Percentiles rank a stretch among this genome's conserved stretches.
These are phyloP conservation scores for Pandion haliaetus DNA, from an alignment of 2,113 vertebrate genomes.

Conservation along the genomic window DNA sequence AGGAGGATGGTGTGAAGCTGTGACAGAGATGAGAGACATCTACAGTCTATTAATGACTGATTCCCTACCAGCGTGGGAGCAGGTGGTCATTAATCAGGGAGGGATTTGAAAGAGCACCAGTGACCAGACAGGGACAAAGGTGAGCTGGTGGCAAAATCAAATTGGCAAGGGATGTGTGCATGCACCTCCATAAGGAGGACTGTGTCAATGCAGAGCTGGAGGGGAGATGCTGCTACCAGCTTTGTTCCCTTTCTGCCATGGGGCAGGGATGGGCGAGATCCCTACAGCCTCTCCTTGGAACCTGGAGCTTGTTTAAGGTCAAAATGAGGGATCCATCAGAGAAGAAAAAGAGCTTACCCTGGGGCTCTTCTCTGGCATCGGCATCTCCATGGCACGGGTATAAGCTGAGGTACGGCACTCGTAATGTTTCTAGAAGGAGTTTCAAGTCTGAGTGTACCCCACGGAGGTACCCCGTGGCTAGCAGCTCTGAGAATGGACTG, in stretches of 20 bases:
- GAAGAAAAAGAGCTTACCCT: neutral
- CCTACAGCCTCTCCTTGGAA: neutral
- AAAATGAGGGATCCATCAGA: neutral
- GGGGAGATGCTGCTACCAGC: neutral
- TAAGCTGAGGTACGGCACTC: neutral
- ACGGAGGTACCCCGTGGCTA: accelerated
- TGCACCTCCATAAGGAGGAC: neutral
- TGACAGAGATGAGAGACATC: neutral
- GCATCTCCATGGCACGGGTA: neutral
- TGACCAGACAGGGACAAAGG: neutral
- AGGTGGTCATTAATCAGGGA: neutral
- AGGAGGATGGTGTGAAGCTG: neutral
- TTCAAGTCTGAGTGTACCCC: neutral
- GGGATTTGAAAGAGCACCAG: neutral
- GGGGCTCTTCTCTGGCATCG: neutral
- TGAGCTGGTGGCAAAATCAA: neutral
- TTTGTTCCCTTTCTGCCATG: neutral
- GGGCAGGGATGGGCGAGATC: neutral
- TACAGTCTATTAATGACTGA: neutral
- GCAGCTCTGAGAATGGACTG: neutral
- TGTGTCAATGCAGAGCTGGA: neutral
- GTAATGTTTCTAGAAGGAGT: neutral
- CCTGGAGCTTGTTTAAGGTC: neutral
- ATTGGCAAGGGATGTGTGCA: neutral
- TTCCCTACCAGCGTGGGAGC: neutral